Conservation (phyloP, 2,113 vertebrate genomes). For the Otis tarda region DNA sequence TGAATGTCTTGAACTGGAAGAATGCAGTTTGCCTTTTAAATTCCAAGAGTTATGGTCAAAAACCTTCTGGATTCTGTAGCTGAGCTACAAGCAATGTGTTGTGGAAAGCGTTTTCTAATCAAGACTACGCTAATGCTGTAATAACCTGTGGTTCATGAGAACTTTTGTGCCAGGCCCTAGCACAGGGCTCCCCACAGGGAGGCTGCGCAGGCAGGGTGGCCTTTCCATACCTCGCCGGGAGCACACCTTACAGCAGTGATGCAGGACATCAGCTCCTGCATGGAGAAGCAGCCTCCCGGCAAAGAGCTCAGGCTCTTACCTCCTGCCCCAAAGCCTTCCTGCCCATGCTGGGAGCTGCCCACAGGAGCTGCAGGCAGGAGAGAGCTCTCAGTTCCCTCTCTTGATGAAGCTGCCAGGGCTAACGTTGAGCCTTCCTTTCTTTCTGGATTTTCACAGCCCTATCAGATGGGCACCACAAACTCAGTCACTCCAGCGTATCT, state of each 20-base stretch:
- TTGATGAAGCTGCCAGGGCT: not conserved
- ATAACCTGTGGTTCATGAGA: not conserved
- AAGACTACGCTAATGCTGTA: not conserved
- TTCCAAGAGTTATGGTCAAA: not conserved
- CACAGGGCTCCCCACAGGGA: not conserved
- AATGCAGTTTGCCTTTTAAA: not conserved
- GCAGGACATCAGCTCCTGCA: not conserved
- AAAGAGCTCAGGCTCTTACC: not conserved
- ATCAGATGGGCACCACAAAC: not conserved
- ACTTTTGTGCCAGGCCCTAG: not conserved
- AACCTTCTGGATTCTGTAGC: not conserved
- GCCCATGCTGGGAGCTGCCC: not conserved
- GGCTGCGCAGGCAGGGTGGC: not conserved
- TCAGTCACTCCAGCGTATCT: not conserved
- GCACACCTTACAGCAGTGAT: not conserved
- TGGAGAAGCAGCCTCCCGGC: not conserved
- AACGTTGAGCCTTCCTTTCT: not conserved
- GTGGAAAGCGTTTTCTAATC: not conserved
- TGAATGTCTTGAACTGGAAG: not conserved
- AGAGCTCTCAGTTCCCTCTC: not conserved
- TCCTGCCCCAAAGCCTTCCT: not conserved
- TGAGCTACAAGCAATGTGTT: not conserved
- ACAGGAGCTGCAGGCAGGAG: not conserved
- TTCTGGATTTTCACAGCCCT: not conserved
- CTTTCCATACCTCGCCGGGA: accelerated